Evolutionary conservation across 2,113 vertebrate genomes (phyloP).

Genomic region (Zingel zingel): DNA sequence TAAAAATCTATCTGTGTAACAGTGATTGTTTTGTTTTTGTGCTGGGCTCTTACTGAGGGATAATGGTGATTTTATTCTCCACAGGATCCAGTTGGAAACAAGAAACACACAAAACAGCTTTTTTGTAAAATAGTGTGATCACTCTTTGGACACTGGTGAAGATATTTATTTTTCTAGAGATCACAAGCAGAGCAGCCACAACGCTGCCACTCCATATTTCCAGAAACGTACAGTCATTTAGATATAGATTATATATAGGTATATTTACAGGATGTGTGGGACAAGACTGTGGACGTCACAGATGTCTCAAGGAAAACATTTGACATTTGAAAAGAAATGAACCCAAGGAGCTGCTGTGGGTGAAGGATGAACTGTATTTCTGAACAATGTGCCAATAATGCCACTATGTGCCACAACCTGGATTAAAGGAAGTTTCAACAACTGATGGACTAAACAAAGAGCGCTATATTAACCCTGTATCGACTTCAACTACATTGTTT

Average conservation of each 20-base stretch:
- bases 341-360: constrained; percentile 77
- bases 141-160: constrained; percentile 89
- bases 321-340: constrained; percentile 57
- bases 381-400: constrained; percentile 99
- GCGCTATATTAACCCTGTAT: constrained; percentile 81
- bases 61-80: constrained; percentile 73
- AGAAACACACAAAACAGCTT: constrained; percentile 82
- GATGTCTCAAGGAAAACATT: constrained; percentile 64
- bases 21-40: constrained; percentile 21
- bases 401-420: constrained; percentile 98
- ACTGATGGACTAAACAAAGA: constrained; percentile 78
- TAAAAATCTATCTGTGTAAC: not conserved
- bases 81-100: constrained; percentile 94
- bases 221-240: constrained; percentile 79
- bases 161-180: constrained; percentile 99
- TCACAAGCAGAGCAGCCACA: constrained; percentile 80
- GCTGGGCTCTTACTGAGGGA: constrained; percentile 6
- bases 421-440: constrained; percentile 81
- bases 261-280: constrained; percentile 75
- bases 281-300: constrained; percentile 63
- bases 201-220: constrained; percentile 77
- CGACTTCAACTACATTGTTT: constrained; percentile 64
- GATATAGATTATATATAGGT: constrained; percentile 80
- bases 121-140: constrained; percentile 90
- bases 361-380: constrained; percentile 85